A percentile compares a stretch with the other conserved stretches of the same genome.
phyloP scores from a whole-genome alignment of 2,888 invertebrate genomes.

The Polyommatus icarus region DNA sequence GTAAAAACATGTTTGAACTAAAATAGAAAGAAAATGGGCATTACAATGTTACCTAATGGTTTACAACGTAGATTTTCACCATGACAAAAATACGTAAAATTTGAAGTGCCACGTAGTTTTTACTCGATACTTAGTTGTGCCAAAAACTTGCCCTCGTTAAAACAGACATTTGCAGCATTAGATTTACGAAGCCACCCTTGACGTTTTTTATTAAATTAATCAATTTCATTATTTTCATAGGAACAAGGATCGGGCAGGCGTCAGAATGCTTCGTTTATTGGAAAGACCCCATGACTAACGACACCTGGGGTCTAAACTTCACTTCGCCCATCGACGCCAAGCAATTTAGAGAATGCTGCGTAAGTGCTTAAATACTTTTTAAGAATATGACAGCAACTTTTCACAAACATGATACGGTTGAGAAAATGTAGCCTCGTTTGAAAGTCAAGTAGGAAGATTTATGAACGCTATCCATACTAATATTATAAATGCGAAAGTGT shows the following conservation, averaged over 20 bases:
- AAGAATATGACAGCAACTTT: slow-evolving; percentile 3
- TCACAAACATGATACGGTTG: background rate
- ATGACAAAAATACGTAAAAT: too few relatives aligned
- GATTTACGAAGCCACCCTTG: too few relatives aligned
- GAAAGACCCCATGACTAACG: slow-evolving; percentile 98
- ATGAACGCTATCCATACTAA: background rate
- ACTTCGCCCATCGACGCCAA: slow-evolving; percentile 98
- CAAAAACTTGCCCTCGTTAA: too few relatives aligned
- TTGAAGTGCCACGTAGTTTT: too few relatives aligned
- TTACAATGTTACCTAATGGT: too few relatives aligned
- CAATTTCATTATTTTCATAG: slow-evolving; percentile 72
- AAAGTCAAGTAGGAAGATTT: background rate
- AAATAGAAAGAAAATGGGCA: background rate
- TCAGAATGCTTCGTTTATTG: slow-evolving; percentile 99
- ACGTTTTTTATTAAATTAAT: background rate
- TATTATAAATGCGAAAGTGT: too few relatives aligned
- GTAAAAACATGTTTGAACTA: background rate
- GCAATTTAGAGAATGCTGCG: slow-evolving; percentile 97
- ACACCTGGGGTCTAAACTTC: slow-evolving; percentile 99
- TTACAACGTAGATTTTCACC: too few relatives aligned
- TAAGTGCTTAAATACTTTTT: slow-evolving; percentile 81
- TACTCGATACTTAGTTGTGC: too few relatives aligned
- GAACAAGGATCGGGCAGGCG: slow-evolving; percentile 97
- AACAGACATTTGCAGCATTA: too few relatives aligned
- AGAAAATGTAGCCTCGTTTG: background rate